Conservation (phyloP, 2,797 vertebrate genomes). For the Taeniopygia guttata region DNA sequence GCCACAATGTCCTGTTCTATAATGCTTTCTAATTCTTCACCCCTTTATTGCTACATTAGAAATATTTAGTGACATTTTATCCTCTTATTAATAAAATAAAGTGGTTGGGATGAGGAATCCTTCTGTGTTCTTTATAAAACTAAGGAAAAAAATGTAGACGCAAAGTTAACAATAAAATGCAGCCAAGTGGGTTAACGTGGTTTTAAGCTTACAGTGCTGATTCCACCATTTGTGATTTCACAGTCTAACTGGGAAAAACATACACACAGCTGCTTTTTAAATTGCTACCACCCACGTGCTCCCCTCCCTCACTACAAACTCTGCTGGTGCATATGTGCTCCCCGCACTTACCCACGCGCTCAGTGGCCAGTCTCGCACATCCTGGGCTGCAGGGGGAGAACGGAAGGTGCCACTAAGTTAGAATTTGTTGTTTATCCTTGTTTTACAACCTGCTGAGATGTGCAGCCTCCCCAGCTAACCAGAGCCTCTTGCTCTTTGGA, state of each 20-base stretch:
- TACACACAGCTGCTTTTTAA: conserved; percentile 32
- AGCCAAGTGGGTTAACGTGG: conserved; percentile 25
- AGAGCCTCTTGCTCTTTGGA: background rate
- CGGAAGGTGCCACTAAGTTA: background rate
- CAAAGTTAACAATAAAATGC: conserved; percentile 28
- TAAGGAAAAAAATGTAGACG: background rate
- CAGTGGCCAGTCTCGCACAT: background rate
- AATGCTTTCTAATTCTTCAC: conserved; percentile 64
- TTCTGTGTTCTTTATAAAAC: background rate
- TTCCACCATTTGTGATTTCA: conserved; percentile 48
- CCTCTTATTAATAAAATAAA: conserved; percentile 12
- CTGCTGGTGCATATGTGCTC: background rate
- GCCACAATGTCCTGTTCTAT: conserved; percentile 69
- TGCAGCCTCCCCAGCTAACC: background rate
- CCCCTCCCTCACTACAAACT: background rate
- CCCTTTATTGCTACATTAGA: conserved; percentile 67
- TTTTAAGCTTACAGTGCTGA: conserved; percentile 23
- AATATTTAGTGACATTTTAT: conserved; percentile 43
- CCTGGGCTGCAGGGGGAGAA: background rate
- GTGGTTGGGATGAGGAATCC: background rate
- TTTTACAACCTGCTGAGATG: background rate
- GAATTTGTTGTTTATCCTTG: background rate
- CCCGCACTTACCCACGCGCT: background rate
- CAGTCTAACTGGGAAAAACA: conserved; percentile 31
- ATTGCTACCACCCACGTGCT: conserved; percentile 41